A percentile compares a stretch with the other conserved stretches of the same genome.
Conservation (phyloP, 2,888 invertebrate species). For the Noctuana brunneofusca region DNA sequence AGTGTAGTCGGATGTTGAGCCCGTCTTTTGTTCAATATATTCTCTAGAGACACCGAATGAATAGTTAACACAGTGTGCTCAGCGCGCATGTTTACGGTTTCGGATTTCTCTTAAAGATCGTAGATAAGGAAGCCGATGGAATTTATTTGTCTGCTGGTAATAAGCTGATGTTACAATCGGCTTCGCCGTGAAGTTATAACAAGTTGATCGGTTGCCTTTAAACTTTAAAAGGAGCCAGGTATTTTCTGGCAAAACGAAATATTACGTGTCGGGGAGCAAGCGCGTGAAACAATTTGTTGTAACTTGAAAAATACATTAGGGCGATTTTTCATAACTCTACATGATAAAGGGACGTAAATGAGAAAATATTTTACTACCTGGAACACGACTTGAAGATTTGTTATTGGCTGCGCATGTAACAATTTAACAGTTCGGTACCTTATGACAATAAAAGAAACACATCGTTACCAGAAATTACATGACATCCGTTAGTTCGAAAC, state of each 20-base stretch:
- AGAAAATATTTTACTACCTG: constrained; percentile 46
- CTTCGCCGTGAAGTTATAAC: constrained; percentile 65
- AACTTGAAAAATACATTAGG: constrained; percentile 19
- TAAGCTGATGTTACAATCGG: constrained; percentile 77
- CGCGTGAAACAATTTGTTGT: constrained; percentile 28
- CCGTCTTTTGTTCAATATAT: constrained; percentile 80
- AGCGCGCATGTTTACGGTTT: constrained; percentile 79
- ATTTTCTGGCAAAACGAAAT: constrained; percentile 22
- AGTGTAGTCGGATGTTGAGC: constrained; percentile 79
- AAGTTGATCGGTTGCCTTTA: constrained; percentile 47
- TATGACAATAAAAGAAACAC: constrained; percentile 75
- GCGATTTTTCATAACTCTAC: constrained; percentile 29
- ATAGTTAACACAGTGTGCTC: constrained; percentile 77
- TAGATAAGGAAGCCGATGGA: constrained; percentile 72
- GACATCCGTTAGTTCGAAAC: constrained; percentile 67
- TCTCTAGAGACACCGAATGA: constrained; percentile 74
- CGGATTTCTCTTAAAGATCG: constrained; percentile 79
- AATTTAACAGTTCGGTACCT: constrained; percentile 48
- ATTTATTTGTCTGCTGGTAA: constrained; percentile 78
- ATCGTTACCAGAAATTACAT: constrained; percentile 78
- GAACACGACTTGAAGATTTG: constrained; percentile 35
- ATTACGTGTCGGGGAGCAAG: constrained; percentile 8
- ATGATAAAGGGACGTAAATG: constrained; percentile 37
- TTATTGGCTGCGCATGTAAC: constrained; percentile 31
- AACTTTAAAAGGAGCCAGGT: constrained; percentile 19